phyloP scores from a whole-genome alignment of 2,888 invertebrate genomes.

The Dichetophora obliterata region DNA sequence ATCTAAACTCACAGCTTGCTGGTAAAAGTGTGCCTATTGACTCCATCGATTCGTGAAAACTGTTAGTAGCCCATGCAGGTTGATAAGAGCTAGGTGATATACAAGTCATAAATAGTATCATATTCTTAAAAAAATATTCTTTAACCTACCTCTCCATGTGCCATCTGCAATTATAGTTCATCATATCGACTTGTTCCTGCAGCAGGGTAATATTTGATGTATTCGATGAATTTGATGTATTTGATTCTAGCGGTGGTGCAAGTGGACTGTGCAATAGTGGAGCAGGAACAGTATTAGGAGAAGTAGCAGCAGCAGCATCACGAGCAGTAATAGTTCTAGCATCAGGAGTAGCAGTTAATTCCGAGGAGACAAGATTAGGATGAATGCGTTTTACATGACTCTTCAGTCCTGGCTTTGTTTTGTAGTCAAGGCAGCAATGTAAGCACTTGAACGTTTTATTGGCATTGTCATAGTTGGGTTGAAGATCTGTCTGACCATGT shows the following conservation, averaged over 20 bases:
- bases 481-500: no score
- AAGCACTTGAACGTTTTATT: neutral
- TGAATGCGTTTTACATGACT: neutral
- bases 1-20: neutral
- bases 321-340: neutral
- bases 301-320: neutral
- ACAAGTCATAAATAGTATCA: neutral
- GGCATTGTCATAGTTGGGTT: neutral
- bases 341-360: neutral
- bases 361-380: neutral
- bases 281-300: neutral
- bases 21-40: neutral
- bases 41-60: neutral
- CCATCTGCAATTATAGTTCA: neutral
- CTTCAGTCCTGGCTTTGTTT: neutral
- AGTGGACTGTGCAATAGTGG: neutral
- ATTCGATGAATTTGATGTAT: neutral
- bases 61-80: neutral
- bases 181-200: neutral
- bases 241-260: no score
- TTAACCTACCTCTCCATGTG: neutral
- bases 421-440: neutral
- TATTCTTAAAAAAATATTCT: neutral
- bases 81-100: neutral
- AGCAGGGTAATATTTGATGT: neutral